Evolutionary conservation across 2,113 vertebrate species (phyloP).

Genomic region (Gallinago undulata): DNA sequence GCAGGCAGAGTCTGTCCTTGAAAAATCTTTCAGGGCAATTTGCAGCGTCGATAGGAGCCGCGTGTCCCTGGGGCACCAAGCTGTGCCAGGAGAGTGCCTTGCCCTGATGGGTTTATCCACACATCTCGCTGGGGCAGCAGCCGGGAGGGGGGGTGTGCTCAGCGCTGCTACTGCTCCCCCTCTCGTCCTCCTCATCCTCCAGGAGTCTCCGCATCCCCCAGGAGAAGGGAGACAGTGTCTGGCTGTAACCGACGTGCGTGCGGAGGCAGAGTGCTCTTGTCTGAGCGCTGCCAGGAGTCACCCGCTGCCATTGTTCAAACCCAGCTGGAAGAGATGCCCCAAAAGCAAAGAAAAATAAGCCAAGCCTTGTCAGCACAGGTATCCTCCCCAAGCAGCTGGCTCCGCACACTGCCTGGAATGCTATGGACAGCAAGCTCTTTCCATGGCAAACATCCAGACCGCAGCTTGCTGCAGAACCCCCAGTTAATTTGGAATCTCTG

Average conservation of each 20-base stretch:
- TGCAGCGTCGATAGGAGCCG: neutral
- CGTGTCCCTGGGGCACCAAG: neutral
- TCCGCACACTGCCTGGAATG: neutral
- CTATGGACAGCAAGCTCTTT: neutral
- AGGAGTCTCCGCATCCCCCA: neutral
- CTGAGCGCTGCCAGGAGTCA: neutral
- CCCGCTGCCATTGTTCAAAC: neutral
- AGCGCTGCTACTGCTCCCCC: neutral
- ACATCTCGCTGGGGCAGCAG: neutral
- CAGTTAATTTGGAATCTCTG: neutral
- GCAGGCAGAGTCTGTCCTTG: neutral
- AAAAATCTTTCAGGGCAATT: neutral
- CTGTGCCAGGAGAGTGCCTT: neutral
- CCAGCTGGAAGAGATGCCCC: slow-evolving; percentile 23
- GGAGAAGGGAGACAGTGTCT: neutral
- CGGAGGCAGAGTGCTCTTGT: neutral
- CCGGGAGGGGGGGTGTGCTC: neutral
- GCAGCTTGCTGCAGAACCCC: neutral
- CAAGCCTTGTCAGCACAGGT: neutral
- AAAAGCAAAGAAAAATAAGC: neutral
- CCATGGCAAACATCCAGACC: neutral
- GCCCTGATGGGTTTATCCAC: neutral
- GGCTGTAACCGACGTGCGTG: neutral
- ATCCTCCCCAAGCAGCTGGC: neutral
- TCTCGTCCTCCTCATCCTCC: neutral